A percentile compares a stretch with the other conserved stretches of the same genome.
Conservation (phyloP, 2,888 invertebrate genomes). For the Bombyx huttoni region DNA sequence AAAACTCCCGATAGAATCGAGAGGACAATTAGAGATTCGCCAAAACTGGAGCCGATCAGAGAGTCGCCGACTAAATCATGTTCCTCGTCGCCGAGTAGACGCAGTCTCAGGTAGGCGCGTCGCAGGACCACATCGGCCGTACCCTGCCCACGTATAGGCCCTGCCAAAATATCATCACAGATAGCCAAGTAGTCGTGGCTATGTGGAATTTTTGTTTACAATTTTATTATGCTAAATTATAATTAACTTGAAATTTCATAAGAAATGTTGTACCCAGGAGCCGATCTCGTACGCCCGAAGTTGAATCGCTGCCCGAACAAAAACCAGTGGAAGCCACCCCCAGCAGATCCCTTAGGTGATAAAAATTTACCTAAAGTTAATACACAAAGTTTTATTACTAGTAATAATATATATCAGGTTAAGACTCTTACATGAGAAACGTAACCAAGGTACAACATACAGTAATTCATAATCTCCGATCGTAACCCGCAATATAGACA, state of each 20-base stretch:
- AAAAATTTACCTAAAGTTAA: neutral
- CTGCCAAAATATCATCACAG: too few relatives aligned
- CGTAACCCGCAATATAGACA: too few relatives aligned
- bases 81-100: constrained; percentile 18
- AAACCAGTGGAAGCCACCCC: constrained; percentile 16
- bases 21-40: constrained; percentile 27
- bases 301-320: constrained; percentile 26
- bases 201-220: too few relatives aligned
- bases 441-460: too few relatives aligned
- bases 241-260: too few relatives aligned
- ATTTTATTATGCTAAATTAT: too few relatives aligned
- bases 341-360: constrained; percentile 24
- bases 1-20: constrained; percentile 44
- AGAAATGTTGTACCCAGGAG: constrained; percentile 20
- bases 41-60: constrained; percentile 36
- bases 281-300: constrained; percentile 47
- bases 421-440: too few relatives aligned
- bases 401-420: too few relatives aligned
- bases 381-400: neutral
- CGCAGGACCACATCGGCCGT: too few relatives aligned
- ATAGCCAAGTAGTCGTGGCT: too few relatives aligned
- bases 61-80: constrained; percentile 38
- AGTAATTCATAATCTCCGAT: too few relatives aligned
- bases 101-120: constrained; percentile 26
- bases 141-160: too few relatives aligned